phyloP scores from a whole-genome alignment of 2,113 vertebrate genomes.

The Struthidea cinerea region DNA sequence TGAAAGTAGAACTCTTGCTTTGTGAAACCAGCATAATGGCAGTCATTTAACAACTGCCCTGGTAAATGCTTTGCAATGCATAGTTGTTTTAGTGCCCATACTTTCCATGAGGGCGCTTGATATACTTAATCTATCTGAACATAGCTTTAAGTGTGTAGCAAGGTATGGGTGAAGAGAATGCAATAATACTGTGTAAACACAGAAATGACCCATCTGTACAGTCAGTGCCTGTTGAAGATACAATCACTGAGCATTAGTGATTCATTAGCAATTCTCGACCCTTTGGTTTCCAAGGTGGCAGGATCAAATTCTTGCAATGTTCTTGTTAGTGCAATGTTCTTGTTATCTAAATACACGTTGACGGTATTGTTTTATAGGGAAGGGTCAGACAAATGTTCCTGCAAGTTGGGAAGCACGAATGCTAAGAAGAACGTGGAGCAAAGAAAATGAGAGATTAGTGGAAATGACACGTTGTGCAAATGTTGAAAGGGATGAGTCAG shows the following conservation, averaged over 20 bases:
- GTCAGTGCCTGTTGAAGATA: not conserved
- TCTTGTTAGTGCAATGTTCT: not conserved
- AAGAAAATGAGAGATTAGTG: not conserved
- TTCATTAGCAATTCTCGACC: not conserved
- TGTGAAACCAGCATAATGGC: not conserved
- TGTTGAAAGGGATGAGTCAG: conserved; percentile 1
- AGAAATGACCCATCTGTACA: not conserved
- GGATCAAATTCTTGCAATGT: not conserved
- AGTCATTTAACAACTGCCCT: not conserved
- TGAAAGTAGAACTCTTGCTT: not conserved
- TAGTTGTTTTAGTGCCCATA: not conserved
- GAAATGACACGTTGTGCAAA: not conserved
- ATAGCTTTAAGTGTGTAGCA: not conserved
- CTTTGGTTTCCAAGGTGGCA: not conserved
- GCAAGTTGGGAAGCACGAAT: not conserved
- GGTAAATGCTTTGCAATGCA: not conserved
- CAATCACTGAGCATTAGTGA: not conserved
- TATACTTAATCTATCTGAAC: not conserved
- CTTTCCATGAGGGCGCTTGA: not conserved
- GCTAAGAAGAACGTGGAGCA: not conserved
- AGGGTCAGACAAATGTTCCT: not conserved
- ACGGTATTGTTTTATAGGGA: not conserved
- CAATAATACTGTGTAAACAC: not conserved
- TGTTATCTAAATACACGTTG: not conserved
- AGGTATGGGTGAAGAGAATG: not conserved